Base-by-base conservation (phyloP, 2,797 vertebrate genomes). In the Gallirallus australis region DNA sequence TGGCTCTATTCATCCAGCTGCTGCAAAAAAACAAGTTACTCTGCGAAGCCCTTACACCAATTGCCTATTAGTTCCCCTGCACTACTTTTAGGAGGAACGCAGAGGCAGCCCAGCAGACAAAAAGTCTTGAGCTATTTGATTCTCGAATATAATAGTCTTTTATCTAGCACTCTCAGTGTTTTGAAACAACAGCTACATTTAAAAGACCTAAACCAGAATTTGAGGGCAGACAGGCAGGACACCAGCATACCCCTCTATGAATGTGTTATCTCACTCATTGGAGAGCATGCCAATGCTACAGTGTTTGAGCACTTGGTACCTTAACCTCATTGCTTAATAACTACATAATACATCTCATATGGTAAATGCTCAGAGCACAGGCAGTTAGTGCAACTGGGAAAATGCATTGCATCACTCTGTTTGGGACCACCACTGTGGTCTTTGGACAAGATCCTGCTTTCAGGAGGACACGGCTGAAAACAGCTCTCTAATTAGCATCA, bases 401-500 rank as follows among this genome's bases (percentile, higher is more conserved):
- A 91, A 77, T 40, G 77, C 15, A 13, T 69, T 88, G 73, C 86
- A 91, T 54, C 91, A 81, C 53, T 82, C 70, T 77, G 63, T 81
- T 81, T 80, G 85, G 89, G 98, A 98, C 98, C 98, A 98, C 98
- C 98, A 98, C 6, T 96, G 97, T 25, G 18, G 97, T 69, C 90
- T 95, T 90, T 94, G 89, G 94, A 95, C 90, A 94, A 69, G 92
- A 90, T 60, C 52, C 47, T 88, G 89, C 93, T 97, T 98, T 96
- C 96, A 96, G 97, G 96, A 96, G 94, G 95, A 95, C 83, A 93
- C 0, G 4, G 91, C 94, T 97, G 97, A 97, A 97, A 98, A 97
- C 93, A 97, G 97, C 92, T 97, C 96, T 80, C 97, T 98, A 98
- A 98, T 98, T 98, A 98, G 98, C 98, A 98, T 98, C 96, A 98